phyloP scores from a whole-genome alignment of 2,797 vertebrate genomes.

The Borostomias antarcticus region DNA sequence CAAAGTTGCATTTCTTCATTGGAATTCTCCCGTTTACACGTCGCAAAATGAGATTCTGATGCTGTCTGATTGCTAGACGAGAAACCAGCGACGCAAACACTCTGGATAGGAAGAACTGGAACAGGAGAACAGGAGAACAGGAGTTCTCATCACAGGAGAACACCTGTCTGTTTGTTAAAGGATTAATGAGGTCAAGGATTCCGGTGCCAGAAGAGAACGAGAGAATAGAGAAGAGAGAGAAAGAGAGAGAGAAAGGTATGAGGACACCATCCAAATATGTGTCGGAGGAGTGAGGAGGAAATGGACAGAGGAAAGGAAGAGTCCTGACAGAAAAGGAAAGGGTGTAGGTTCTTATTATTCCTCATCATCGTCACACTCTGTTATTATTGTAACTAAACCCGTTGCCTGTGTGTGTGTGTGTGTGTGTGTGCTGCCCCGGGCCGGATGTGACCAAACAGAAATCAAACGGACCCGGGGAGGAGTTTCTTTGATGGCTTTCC shows the following conservation, averaged over 20 bases:
- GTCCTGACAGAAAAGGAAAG: slow-evolving; percentile 30
- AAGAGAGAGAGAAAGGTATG: no score
- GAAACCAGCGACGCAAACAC: no score
- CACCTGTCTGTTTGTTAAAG: slow-evolving; percentile 13
- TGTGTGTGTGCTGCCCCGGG: slow-evolving; percentile 25
- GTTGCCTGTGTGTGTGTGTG: slow-evolving; percentile 30
- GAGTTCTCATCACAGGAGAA: neutral
- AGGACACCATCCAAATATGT: no score
- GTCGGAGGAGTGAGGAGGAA: no score
- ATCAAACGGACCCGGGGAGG: slow-evolving; percentile 36
- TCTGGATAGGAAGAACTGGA: no score
- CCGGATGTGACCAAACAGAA: slow-evolving; percentile 39
- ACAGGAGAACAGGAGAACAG: no score
- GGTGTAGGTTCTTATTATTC: slow-evolving; percentile 48
- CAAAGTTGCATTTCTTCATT: no score
- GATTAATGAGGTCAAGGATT: slow-evolving; percentile 30
- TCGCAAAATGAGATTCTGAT: no score
- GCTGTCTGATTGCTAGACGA: no score
- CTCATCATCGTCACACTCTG: slow-evolving; percentile 33
- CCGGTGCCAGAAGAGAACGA: slow-evolving; percentile 31
- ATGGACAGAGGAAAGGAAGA: slow-evolving; percentile 19
- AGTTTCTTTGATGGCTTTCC: slow-evolving; percentile 53
- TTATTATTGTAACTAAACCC: slow-evolving; percentile 20
- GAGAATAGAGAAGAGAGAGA: slow-evolving; percentile 22
- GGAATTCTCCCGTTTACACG: no score